Evolutionary conservation across 2,888 invertebrate genomes (phyloP).

Genomic region (Orchesellides sinensis): DNA sequence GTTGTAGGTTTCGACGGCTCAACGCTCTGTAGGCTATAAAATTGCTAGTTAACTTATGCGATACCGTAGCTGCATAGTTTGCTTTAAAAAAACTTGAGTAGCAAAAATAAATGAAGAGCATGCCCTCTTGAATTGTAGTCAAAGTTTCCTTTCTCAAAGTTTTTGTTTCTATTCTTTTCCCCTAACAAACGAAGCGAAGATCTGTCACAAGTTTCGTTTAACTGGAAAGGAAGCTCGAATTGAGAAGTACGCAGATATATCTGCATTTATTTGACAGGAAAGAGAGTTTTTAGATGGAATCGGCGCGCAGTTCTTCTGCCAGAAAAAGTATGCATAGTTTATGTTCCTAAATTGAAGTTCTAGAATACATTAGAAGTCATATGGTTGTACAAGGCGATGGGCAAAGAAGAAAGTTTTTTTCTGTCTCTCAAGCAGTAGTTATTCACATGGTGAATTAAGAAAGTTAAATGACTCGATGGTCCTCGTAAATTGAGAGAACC

Average conservation of each 20-base stretch:
- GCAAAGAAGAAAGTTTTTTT: constrained; percentile 46
- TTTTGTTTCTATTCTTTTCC: constrained; percentile 40
- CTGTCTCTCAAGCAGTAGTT: constrained; percentile 35
- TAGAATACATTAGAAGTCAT: background rate
- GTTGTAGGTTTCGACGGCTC: too few relatives aligned
- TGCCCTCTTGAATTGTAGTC: too few relatives aligned
- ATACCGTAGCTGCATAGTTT: too few relatives aligned
- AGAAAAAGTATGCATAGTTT: background rate
- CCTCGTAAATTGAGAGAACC: constrained; percentile 71
- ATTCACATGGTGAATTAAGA: constrained; percentile 64
- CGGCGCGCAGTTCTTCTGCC: background rate
- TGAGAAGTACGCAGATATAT: background rate
- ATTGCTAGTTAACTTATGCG: too few relatives aligned
- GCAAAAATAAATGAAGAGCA: too few relatives aligned
- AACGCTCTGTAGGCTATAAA: too few relatives aligned
- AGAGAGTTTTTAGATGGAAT: background rate
- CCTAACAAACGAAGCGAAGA: constrained; percentile 25
- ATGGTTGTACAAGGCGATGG: constrained; percentile 5
- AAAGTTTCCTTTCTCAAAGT: too few relatives aligned
- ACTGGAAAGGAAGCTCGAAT: background rate
- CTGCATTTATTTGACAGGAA: background rate
- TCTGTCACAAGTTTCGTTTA: constrained; percentile 43
- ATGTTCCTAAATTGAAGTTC: too few relatives aligned
- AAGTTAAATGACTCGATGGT: constrained; percentile 68
- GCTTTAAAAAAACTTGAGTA: too few relatives aligned